These are phyloP conservation scores for Eublepharis macularius DNA, from an alignment of 2,113 vertebrate genomes.

Conservation along the genomic window DNA sequence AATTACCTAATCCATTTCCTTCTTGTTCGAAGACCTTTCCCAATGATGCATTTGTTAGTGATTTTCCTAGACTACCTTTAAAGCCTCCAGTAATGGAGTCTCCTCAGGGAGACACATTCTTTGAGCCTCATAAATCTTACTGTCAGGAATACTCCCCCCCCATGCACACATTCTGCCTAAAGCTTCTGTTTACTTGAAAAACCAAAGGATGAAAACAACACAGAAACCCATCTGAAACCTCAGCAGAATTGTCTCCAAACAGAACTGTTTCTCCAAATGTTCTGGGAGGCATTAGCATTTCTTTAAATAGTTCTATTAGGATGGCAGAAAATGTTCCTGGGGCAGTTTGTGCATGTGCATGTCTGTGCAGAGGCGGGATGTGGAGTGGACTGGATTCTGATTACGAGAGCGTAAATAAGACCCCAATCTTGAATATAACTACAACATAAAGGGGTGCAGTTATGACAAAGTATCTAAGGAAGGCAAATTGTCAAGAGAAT, in stretches of 20 bases:
- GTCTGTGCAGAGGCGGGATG: not conserved
- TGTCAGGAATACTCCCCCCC: constrained; percentile 36
- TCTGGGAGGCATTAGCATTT: constrained; percentile 35
- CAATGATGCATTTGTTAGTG: not conserved
- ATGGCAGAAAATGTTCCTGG: not conserved
- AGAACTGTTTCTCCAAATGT: constrained; percentile 16
- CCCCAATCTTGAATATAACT: not conserved
- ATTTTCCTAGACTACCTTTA: constrained; percentile 5
- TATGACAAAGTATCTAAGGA: not conserved
- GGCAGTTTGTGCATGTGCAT: not conserved
- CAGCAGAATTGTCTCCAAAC: constrained; percentile 31
- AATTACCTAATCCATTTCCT: constrained; percentile 24
- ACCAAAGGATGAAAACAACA: not conserved
- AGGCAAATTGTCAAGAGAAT: not conserved
- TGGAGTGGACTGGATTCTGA: not conserved
- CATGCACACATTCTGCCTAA: constrained; percentile 26
- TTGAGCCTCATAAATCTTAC: constrained; percentile 28
- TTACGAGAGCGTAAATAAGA: not conserved
- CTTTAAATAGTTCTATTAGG: constrained; percentile 27
- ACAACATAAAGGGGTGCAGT: not conserved
- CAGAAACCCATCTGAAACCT: not conserved
- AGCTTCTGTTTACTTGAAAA: constrained; percentile 49
- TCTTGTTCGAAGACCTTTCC: not conserved
- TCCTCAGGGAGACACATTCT: constrained; percentile 13
- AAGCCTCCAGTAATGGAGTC: constrained; percentile 33